A percentile compares a stretch with the other conserved stretches of the same genome.
These are phyloP conservation scores for Oceanites oceanicus DNA, from an alignment of 2,113 vertebrate genomes.

Conservation along the genomic window DNA sequence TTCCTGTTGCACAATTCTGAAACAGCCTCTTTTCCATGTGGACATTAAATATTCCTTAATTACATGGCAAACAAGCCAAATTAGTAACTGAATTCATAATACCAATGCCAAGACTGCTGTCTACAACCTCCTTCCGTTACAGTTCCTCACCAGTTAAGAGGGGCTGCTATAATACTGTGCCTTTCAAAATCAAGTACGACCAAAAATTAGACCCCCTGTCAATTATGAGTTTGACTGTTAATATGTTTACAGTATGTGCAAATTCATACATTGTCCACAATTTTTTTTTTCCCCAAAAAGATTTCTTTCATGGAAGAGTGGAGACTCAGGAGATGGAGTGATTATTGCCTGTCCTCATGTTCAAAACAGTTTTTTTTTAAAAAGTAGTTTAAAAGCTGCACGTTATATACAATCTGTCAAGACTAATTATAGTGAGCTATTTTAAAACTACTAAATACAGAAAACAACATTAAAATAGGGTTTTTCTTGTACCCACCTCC, in stretches of 20 bases:
- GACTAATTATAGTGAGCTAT: neutral
- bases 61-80: conserved; percentile 22
- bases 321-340: neutral
- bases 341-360: rapidly evolving
- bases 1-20: neutral
- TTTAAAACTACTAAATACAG: neutral
- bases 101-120: neutral
- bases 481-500: neutral
- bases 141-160: neutral
- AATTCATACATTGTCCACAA: neutral
- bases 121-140: neutral
- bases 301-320: neutral
- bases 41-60: conserved; percentile 42
- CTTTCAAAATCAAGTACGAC: neutral
- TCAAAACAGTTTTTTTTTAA: neutral
- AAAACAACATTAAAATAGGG: neutral
- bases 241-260: neutral
- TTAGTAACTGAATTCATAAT: neutral
- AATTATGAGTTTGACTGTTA: neutral
- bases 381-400: neutral
- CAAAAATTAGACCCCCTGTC: neutral
- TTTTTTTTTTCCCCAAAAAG: neutral
- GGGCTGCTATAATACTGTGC: neutral
- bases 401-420: rapidly evolving
- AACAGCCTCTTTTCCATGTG: neutral